These are phyloP conservation scores for Hydrocynus forskahlii DNA, from an alignment of 2,797 vertebrate genomes.

Conservation along the genomic window DNA sequence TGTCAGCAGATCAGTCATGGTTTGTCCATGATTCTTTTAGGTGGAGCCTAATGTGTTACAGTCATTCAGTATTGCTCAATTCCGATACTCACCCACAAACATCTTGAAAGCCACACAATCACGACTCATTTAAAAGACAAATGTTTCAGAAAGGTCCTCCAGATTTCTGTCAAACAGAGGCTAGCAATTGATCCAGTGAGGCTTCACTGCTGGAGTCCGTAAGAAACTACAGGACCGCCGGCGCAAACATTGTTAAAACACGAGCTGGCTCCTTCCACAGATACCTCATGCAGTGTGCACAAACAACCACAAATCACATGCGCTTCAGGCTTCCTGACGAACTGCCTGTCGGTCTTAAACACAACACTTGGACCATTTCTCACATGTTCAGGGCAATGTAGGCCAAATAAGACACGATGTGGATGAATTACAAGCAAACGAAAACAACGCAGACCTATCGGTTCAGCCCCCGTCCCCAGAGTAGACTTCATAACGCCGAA, in stretches of 20 bases:
- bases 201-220: not conserved
- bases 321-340: slow-evolving; percentile 12
- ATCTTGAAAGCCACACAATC: not conserved
- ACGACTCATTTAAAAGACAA: not conserved
- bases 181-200: not conserved
- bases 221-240: not conserved
- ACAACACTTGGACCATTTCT: not conserved
- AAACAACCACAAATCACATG: slow-evolving; percentile 25
- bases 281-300: slow-evolving; percentile 14
- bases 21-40: not conserved
- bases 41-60: not conserved
- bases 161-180: slow-evolving; percentile 3
- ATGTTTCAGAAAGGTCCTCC: not conserved
- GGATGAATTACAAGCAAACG: not conserved
- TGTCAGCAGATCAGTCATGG: not conserved
- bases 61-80: not conserved
- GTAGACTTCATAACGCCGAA: not conserved
- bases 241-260: slow-evolving; percentile 16
- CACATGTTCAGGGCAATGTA: not conserved
- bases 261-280: not conserved
- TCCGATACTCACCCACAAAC: not conserved
- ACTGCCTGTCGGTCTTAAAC: not conserved
- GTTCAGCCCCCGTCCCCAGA: not conserved
- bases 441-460: not conserved
- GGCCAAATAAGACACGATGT: not conserved